Evolutionary conservation across 2,888 invertebrate genomes (phyloP), one percentile per base, ranked within the genome.

Genomic region (Zygogramma bicolorata): DNA sequence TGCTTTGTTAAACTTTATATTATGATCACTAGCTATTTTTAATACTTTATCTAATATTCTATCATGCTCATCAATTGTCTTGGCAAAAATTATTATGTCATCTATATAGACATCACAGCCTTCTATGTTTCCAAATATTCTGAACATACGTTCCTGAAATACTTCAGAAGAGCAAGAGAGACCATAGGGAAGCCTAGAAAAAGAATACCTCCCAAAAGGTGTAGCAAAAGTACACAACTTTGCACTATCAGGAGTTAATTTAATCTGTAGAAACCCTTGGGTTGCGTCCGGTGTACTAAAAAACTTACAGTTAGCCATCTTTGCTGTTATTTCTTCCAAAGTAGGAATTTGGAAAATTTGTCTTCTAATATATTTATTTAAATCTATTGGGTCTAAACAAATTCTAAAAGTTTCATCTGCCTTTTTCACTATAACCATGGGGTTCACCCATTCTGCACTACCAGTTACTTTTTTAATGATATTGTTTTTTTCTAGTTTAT

Each of bases 401-500:
- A 75, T 72, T 38, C 74, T 58, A 10, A 77, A n/a, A 53, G 25
- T 22, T 25, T 40, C 65, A 58, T 62, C 40, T 27, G 65, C 34
- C 61, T 73, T 75, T 57, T 49, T 70, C 7, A 74, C 75, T 22
- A 75, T 63, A 20, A 73, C 71, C 65, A 77, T 63, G 13, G 57
- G 65, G 49, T 72, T 63, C 4, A 74, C 67, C 71, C 69, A 76
- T 3, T 73, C 73, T 7, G 73, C 62, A 42, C 18, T 42, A 18
- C 18, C 42, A 53, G 38, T 53, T n/a, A 65, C 68, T 38, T 69
- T 75, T 25, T 72, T 27, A 8, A 72, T 63, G 10, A 73, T 70
- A 31, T 66, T 57, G 13, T 40, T 10, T 62, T 71, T 57, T 6
- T 83, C 80, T n/a, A 76, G 77, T 57, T 75, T 15, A n/a, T 71